Conservation (phyloP, 2,113 vertebrate species). For the Typhlomys cinereus region DNA sequence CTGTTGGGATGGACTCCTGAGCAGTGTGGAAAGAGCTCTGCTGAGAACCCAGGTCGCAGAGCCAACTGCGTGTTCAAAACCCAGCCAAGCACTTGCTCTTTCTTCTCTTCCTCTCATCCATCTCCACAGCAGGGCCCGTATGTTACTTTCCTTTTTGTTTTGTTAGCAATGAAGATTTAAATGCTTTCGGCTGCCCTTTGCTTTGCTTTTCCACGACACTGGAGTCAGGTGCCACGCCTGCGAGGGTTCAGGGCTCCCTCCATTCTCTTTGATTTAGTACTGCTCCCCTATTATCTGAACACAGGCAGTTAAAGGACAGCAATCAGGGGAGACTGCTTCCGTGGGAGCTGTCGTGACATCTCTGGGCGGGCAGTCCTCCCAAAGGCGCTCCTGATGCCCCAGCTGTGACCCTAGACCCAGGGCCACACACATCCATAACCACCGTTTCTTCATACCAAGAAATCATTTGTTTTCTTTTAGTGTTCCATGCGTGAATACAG, state of each 20-base stretch:
- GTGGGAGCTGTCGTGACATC: fast-evolving
- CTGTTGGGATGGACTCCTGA: not conserved
- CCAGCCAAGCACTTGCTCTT: fast-evolving
- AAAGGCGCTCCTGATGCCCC: not conserved
- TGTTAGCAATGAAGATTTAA: not conserved
- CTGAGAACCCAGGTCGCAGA: not conserved
- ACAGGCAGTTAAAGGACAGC: not conserved
- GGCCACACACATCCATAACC: too few species aligned
- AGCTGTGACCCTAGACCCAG: not conserved
- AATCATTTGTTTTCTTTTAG: too few species aligned
- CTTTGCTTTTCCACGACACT: not conserved
- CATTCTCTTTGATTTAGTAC: not conserved
- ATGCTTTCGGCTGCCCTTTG: not conserved
- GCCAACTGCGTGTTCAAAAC: not conserved
- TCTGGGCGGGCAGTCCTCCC: not conserved
- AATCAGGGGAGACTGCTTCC: not conserved
- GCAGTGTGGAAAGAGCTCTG: too few species aligned
- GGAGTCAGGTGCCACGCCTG: not conserved
- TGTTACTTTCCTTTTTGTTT: not conserved
- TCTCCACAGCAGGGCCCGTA: fast-evolving
- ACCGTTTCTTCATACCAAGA: too few species aligned
- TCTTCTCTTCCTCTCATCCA: not conserved
- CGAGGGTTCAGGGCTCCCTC: too few species aligned
- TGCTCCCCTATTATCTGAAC: not conserved
- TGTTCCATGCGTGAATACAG: too few species aligned